phyloP scores from a whole-genome alignment of 2,797 vertebrate genomes.

The Aeoliscus strigatus region DNA sequence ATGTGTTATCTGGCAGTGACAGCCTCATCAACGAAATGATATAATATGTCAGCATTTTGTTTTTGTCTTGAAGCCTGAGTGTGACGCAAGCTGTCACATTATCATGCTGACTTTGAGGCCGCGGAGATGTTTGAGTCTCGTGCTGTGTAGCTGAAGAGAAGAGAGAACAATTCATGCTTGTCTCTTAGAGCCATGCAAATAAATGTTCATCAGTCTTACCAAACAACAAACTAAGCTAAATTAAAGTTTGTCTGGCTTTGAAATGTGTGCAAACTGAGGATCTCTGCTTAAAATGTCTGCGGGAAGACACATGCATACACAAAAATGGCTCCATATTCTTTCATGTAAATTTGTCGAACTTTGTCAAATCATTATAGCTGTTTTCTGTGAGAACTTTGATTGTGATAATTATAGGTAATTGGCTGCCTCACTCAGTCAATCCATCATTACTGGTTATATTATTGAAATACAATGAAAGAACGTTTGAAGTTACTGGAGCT shows the following conservation, averaged over 20 bases:
- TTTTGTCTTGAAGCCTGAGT: conserved; percentile 6
- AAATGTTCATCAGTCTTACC: conserved; percentile 61
- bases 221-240: conserved; percentile 62
- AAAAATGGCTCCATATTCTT: conserved; percentile 14
- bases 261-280: conserved; percentile 50
- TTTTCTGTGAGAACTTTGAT: conserved; percentile 64
- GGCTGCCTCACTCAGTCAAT: conserved; percentile 46
- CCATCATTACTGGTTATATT: conserved; percentile 63
- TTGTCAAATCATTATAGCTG: conserved; percentile 54
- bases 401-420: conserved; percentile 69
- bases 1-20: conserved; percentile 22
- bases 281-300: conserved; percentile 16
- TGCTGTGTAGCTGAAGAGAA: conserved; percentile 34
- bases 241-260: conserved; percentile 50
- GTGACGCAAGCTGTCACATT: conserved; percentile 23
- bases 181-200: conserved; percentile 67
- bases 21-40: conserved; percentile 29
- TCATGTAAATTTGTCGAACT: conserved; percentile 45
- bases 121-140: conserved; percentile 12
- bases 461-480: conserved; percentile 55
- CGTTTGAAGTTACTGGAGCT: conserved; percentile 45
- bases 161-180: conserved; percentile 62
- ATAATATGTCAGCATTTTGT: conserved; percentile 24
- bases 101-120: conserved; percentile 11
- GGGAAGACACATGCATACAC: background rate